These are phyloP conservation scores for Oligia latruncula DNA, from an alignment of 2,888 invertebrate species.

Conservation along the genomic window DNA sequence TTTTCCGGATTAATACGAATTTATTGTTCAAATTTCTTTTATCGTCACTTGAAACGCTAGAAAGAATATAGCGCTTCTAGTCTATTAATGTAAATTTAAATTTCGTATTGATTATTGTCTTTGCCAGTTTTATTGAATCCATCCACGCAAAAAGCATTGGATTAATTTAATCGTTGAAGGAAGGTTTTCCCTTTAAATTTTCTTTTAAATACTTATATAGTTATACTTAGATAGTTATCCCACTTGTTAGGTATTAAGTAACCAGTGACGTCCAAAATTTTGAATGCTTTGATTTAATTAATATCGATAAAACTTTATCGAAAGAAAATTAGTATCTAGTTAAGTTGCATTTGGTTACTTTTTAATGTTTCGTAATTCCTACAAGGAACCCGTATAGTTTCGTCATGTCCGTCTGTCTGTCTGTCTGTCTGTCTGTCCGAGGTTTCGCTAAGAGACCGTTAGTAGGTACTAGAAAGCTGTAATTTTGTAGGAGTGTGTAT, in stretches of 20 bases:
- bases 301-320: neutral
- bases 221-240: too few species aligned
- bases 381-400: too few species aligned
- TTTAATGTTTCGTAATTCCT: too few species aligned
- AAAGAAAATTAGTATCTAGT: neutral
- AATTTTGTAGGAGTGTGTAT: too few species aligned
- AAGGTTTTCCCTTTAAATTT: neutral
- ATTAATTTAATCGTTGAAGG: neutral
- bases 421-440: too few species aligned
- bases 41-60: conserved; percentile 57
- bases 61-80: conserved; percentile 47
- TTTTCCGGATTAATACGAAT: conserved; percentile 56
- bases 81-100: conserved; percentile 47
- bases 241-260: conserved; percentile 1
- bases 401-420: too few species aligned
- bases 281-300: neutral
- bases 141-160: conserved; percentile 38
- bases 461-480: too few species aligned
- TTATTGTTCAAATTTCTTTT: conserved; percentile 52
- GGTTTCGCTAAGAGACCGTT: too few species aligned
- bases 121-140: conserved; percentile 44
- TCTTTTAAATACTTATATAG: conserved; percentile 8
- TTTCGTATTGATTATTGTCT: conserved; percentile 40
- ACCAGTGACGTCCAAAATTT: neutral
- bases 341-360: neutral